Conservation (phyloP, 2,113 vertebrate species). For the Otocyon megalotis region DNA sequence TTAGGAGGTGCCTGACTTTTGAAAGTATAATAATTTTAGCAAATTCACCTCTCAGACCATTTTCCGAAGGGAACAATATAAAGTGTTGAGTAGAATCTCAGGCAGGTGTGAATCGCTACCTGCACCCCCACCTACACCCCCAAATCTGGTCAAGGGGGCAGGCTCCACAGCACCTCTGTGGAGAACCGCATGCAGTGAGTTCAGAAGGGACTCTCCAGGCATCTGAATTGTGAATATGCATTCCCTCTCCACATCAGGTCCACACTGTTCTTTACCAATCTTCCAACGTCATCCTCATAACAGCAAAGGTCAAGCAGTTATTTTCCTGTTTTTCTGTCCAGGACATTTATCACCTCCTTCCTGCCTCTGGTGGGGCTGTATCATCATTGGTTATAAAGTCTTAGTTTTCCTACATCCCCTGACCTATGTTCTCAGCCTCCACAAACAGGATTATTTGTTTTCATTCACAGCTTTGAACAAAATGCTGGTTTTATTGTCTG, state of each 20-base stretch:
- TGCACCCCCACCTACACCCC: background rate
- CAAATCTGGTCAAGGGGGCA: background rate
- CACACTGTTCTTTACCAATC: background rate
- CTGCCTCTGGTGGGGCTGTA: background rate
- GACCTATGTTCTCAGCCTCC: background rate
- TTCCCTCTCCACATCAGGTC: background rate
- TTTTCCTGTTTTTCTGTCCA: background rate
- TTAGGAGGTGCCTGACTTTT: background rate
- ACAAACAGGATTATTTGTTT: background rate
- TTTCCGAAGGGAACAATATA: background rate
- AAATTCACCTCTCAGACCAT: background rate
- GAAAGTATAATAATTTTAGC: background rate
- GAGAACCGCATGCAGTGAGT: background rate
- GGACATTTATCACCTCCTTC: background rate
- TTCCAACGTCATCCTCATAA: background rate
- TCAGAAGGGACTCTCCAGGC: background rate
- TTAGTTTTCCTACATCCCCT: background rate
- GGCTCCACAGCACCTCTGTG: background rate
- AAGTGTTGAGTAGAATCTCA: background rate
- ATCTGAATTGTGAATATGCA: background rate
- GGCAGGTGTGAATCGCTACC: background rate
- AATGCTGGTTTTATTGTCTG: background rate
- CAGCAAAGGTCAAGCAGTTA: background rate
- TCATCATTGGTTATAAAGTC: background rate
- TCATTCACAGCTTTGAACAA: background rate